phyloP scores from a whole-genome alignment of 1,140 invertebrate species.

The Zaprionus camerounensis region DNA sequence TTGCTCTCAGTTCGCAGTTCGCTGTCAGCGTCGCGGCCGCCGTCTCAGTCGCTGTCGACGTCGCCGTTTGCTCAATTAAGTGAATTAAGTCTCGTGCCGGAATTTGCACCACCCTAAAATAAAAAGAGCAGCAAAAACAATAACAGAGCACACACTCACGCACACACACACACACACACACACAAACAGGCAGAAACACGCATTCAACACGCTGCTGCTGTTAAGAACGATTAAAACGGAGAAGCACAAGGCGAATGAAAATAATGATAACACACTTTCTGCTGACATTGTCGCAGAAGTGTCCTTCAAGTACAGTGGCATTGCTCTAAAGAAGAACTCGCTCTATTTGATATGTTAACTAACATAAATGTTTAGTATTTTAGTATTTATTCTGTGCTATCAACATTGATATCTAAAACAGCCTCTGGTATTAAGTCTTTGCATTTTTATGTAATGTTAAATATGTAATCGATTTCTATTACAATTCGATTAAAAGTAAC shows the following conservation, averaged over 20 bases:
- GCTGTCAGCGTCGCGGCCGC: slow-evolving; percentile 9
- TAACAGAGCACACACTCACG: slow-evolving; percentile 42
- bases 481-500: not conserved
- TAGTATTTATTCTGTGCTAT: not conserved
- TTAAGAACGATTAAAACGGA: slow-evolving; percentile 70
- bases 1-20: slow-evolving; percentile 19
- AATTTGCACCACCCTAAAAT: slow-evolving; percentile 68
- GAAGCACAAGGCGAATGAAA: slow-evolving; percentile 46
- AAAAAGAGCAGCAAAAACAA: slow-evolving; percentile 48
- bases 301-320: slow-evolving; percentile 7
- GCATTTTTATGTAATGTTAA: not conserved
- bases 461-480: not conserved
- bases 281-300: slow-evolving; percentile 23
- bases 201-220: slow-evolving; percentile 42
- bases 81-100: slow-evolving; percentile 79
- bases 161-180: slow-evolving; percentile 3
- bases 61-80: slow-evolving; percentile 70
- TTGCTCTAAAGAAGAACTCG: not conserved
- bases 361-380: too few relatives aligned
- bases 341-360: not conserved
- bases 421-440: not conserved
- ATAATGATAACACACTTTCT: slow-evolving; percentile 43
- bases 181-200: slow-evolving; percentile 13
- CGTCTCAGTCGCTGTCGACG: slow-evolving; percentile 18
- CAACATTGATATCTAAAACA: not conserved